Conservation (phyloP, 2,797 vertebrate genomes). For the Centropyge bicolor region DNA sequence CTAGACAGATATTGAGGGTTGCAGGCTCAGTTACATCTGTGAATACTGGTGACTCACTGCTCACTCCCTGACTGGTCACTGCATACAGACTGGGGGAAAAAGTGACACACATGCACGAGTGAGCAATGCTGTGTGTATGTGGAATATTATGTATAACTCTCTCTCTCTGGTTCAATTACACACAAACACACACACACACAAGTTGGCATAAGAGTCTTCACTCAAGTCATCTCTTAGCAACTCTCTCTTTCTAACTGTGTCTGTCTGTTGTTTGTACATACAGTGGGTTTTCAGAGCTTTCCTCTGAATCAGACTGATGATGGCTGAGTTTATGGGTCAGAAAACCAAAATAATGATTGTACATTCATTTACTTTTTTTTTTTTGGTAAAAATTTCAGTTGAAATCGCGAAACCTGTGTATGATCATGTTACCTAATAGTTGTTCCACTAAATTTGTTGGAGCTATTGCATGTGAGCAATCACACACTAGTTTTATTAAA, state of each 20-base stretch:
- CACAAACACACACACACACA: neutral
- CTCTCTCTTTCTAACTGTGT: no score
- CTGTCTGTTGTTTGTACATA: no score
- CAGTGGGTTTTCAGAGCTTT: no score
- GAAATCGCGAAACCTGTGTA: neutral
- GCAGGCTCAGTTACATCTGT: constrained; percentile 41
- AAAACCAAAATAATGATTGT: no score
- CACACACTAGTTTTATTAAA: neutral
- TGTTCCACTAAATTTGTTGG: neutral
- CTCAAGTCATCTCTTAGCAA: no score
- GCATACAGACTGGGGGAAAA: constrained; percentile 58
- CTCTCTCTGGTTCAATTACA: constrained; percentile 1
- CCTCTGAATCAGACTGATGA: no score
- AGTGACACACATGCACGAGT: constrained; percentile 52
- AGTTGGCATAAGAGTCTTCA: no score
- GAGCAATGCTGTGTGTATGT: neutral
- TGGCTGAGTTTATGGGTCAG: no score
- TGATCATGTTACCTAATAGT: no score
- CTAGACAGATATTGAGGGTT: neutral
- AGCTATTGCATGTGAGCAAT: neutral
- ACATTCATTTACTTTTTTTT: no score
- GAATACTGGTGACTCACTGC: constrained; percentile 59
- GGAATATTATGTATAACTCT: neutral
- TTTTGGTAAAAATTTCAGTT: no score
- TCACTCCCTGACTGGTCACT: constrained; percentile 52